phyloP scores from a whole-genome alignment of 2,113 vertebrate species.

The Nothoprocta pentlandii region DNA sequence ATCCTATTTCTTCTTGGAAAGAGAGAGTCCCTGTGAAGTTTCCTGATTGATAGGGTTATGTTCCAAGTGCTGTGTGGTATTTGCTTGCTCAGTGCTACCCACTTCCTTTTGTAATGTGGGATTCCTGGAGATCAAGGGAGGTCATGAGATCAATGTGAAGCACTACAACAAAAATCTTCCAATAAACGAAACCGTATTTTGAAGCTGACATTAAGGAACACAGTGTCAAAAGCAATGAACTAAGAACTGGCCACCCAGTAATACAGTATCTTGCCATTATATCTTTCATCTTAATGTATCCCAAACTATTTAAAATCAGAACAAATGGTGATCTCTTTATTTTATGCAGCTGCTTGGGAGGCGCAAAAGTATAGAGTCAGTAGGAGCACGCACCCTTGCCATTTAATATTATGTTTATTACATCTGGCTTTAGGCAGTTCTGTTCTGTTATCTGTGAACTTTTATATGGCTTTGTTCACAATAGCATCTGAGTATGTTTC shows the following conservation, averaged over 20 bases:
- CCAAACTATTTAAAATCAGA: constrained; percentile 12
- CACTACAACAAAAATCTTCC: constrained; percentile 2
- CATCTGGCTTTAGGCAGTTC: neutral
- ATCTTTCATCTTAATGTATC: constrained; percentile 28
- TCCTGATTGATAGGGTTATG: neutral
- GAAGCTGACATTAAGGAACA: constrained; percentile 24
- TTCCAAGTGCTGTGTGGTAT: neutral
- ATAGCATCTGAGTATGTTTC: neutral
- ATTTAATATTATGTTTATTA: constrained; percentile 28
- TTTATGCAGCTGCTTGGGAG: constrained; percentile 11
- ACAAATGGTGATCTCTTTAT: neutral
- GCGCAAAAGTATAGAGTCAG: neutral
- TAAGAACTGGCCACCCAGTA: constrained; percentile 42
- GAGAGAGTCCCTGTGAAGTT: constrained; percentile 2
- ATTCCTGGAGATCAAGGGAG: constrained; percentile 10
- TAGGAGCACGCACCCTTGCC: neutral
- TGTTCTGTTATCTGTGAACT: neutral
- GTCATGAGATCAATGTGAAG: constrained; percentile 6
- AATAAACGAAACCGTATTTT: constrained; percentile 11
- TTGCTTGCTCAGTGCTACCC: constrained; percentile 10
- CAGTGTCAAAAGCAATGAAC: constrained; percentile 44
- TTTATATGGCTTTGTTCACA: neutral
- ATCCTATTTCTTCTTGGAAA: neutral
- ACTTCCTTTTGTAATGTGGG: neutral
- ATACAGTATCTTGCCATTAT: neutral